A percentile compares a stretch with the other conserved stretches of the same genome.
phyloP scores from a whole-genome alignment of 2,888 invertebrate genomes.

The Caenorhabditis sp. region DNA sequence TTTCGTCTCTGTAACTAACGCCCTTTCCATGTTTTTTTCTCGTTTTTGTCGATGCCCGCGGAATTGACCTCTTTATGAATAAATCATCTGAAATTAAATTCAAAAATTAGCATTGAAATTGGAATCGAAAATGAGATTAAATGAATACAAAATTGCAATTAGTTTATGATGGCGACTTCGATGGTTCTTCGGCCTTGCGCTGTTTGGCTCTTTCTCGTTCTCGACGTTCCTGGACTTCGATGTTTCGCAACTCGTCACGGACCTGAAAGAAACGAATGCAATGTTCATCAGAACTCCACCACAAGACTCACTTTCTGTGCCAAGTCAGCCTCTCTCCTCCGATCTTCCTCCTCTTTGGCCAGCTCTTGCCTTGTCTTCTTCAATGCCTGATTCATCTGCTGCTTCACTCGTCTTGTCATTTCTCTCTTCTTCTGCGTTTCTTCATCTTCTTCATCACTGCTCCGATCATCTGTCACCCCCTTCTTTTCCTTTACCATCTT shows the following conservation, averaged over 20 bases:
- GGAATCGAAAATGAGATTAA: constrained; percentile 6
- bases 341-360: constrained; percentile 75
- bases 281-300: no score
- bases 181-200: neutral
- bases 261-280: constrained; percentile 58
- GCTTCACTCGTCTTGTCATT: constrained; percentile 69
- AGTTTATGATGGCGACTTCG: constrained; percentile 15
- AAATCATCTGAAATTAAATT: constrained; percentile 17
- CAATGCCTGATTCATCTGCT: constrained; percentile 75
- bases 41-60: constrained; percentile 17
- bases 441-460: constrained; percentile 66
- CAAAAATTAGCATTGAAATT: no score
- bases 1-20: neutral
- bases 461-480: constrained; percentile 23
- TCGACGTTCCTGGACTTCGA: constrained; percentile 66
- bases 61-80: constrained; percentile 55
- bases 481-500: constrained; percentile 68
- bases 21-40: neutral
- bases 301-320: constrained; percentile 62
- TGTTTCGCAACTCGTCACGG: constrained; percentile 66
- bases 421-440: constrained; percentile 62
- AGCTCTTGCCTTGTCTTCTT: constrained; percentile 74
- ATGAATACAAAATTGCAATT: neutral
- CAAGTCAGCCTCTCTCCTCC: constrained; percentile 63
- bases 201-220: constrained; percentile 61